phyloP scores from a whole-genome alignment of 1,140 invertebrate species.

The Zaprionus capensis region DNA sequence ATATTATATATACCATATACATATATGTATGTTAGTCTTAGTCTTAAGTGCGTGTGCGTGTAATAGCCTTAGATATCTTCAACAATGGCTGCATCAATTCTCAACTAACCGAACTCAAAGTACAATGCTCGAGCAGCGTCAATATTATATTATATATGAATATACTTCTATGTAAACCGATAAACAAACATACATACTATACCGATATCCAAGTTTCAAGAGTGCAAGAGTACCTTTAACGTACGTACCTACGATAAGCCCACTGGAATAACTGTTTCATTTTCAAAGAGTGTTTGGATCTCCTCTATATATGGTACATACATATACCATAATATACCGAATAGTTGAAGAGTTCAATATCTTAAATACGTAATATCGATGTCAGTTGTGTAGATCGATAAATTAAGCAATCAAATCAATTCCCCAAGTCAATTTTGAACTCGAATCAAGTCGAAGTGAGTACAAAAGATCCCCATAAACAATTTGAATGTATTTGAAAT shows the following conservation, averaged over 20 bases:
- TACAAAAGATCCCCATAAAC: slow-evolving; percentile 22
- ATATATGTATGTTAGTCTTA: slow-evolving; percentile 8
- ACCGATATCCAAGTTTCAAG: slow-evolving; percentile 44
- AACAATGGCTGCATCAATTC: slow-evolving; percentile 39
- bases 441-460: slow-evolving; percentile 33
- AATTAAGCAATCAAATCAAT: slow-evolving; percentile 41
- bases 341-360: background rate
- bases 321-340: slow-evolving; percentile 4
- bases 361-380: slow-evolving; percentile 34
- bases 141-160: slow-evolving; percentile 33
- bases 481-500: slow-evolving; percentile 42
- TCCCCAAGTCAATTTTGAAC: slow-evolving; percentile 59
- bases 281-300: slow-evolving; percentile 3
- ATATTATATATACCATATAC: slow-evolving; percentile 15
- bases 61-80: slow-evolving; percentile 21
- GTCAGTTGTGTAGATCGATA: slow-evolving; percentile 21
- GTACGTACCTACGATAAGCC: slow-evolving; percentile 30
- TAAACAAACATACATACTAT: slow-evolving; percentile 23
- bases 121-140: slow-evolving; percentile 65
- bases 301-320: slow-evolving; percentile 13
- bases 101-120: slow-evolving; percentile 56
- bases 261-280: slow-evolving; percentile 27
- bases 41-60: background rate
- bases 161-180: slow-evolving; percentile 16
- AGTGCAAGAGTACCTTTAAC: slow-evolving; percentile 56